Base-by-base conservation (phyloP, 2,797 vertebrate species). In the Urocyon cinereoargenteus region DNA sequence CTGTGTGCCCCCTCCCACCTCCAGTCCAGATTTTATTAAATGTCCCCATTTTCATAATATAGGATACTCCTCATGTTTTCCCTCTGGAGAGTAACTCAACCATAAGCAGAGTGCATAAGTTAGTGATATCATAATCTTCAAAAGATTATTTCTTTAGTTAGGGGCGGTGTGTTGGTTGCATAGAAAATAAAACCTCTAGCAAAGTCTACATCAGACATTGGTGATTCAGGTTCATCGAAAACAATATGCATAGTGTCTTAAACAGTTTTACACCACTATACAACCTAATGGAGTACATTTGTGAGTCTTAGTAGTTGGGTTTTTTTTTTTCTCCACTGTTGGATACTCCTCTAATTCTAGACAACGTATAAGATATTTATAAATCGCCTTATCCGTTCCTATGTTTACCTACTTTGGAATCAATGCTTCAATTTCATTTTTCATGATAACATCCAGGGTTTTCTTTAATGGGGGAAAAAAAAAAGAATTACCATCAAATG, bases 21-120 rank as follows among this genome's bases (percentile, higher is more conserved):
- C 66, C 57, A 83, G 85, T 31, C 24, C 40, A 78, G 21, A 94
- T 72, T 86, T 97, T 77, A 91, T 57, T 92, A 85, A 97, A 78
- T 49, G 70, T 28, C 1, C 31, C 66, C 59, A 89, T 87, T 97
- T 97, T 91, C 95, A 93, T 91, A 77, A 94, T 78, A 91, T 75
- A 91, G 28, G 68, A 86, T 77, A 83, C 12, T 81, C 83, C 31
- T 90, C 28, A 14, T 77, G 62, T 49, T 15, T 53, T 40, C 45
- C 89, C 14, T 16, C 21, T 12, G 24, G 36, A 95, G n/a, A 88
- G 59, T 26, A 68, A 92, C 40, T 79, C 61, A 91, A 24, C 18
- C 34, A 75, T 45, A 62, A 84, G 34, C 53, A 84, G 59, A 94
- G 28, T 45, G 7, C 70, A 36, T 73, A 34, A 28, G 4, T 77